Percentiles rank a stretch among this genome's conserved stretches.
These are phyloP conservation scores for Apostichopus parvimensis DNA, from an alignment of 35 echinoderm and acorn worm species.

Conservation along the genomic window DNA sequence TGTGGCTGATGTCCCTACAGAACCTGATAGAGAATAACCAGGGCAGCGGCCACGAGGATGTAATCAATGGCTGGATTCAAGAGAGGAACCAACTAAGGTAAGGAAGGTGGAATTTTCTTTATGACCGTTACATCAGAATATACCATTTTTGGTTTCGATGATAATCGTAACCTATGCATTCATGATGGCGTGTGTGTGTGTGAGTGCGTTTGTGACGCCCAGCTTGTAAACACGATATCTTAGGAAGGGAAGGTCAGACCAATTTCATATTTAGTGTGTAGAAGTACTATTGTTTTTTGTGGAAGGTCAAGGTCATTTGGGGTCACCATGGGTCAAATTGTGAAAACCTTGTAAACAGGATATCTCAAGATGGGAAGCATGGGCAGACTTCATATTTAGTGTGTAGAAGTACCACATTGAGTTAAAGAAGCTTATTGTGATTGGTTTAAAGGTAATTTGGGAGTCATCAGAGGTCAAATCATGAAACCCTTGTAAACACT, in stretches of 20 bases:
- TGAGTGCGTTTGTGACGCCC: not conserved
- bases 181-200: not conserved
- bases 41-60: slow-evolving; percentile 55
- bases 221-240: not conserved
- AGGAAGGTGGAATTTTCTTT: too few relatives aligned
- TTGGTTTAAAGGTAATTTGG: slow-evolving; percentile 4
- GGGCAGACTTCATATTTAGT: not conserved
- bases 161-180: not conserved
- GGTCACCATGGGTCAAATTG: not conserved
- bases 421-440: not conserved
- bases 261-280: slow-evolving; percentile 1
- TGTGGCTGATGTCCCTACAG: slow-evolving; percentile 84
- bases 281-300: not conserved
- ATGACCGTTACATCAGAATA: too few relatives aligned
- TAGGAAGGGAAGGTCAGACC: not conserved
- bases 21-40: slow-evolving; percentile 87
- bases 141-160: too few relatives aligned
- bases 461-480: slow-evolving; percentile 9
- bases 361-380: not conserved
- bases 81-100: slow-evolving; percentile 84
- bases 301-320: not conserved
- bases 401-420: not conserved
- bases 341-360: not conserved
- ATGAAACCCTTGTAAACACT: not conserved
- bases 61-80: slow-evolving; percentile 74